A percentile compares a stretch with the other conserved stretches of the same genome.
These are phyloP conservation scores for Cirrhinus molitorella DNA, from an alignment of 2,797 vertebrate genomes.

Conservation along the genomic window DNA sequence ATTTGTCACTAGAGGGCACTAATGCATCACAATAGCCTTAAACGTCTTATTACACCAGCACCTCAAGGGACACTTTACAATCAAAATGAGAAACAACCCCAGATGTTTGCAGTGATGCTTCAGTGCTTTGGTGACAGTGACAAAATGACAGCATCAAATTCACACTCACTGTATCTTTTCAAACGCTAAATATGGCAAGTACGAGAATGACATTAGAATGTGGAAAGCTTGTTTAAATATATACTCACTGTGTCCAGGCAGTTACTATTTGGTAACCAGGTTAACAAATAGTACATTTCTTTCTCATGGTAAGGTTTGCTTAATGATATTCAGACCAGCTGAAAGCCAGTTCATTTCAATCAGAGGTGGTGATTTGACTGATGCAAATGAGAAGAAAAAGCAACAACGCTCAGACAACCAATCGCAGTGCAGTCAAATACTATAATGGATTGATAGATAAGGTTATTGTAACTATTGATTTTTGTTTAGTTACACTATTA, in stretches of 20 bases:
- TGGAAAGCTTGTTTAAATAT: background rate
- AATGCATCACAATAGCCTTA: conserved; percentile 15
- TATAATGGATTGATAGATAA: background rate
- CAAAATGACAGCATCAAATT: background rate
- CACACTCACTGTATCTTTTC: background rate
- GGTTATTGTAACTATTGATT: background rate
- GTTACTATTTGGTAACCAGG: no score
- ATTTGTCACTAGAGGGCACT: conserved; percentile 47
- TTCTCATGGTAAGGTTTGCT: background rate
- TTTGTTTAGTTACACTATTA: background rate
- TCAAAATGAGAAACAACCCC: background rate
- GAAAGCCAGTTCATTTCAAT: background rate
- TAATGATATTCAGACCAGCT: no score
- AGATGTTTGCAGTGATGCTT: conserved; percentile 37
- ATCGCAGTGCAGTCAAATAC: background rate
- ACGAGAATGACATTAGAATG: background rate
- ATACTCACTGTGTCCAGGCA: background rate
- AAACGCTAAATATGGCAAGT: background rate
- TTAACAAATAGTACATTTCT: background rate
- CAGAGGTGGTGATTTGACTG: background rate
- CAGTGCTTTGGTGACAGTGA: conserved; percentile 3
- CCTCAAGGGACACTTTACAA: background rate
- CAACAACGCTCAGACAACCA: background rate
- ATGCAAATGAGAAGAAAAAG: conserved; percentile 8
- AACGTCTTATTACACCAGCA: background rate